Base-by-base conservation (phyloP, 2,797 vertebrate genomes). In the Enteromius anoplus region DNA sequence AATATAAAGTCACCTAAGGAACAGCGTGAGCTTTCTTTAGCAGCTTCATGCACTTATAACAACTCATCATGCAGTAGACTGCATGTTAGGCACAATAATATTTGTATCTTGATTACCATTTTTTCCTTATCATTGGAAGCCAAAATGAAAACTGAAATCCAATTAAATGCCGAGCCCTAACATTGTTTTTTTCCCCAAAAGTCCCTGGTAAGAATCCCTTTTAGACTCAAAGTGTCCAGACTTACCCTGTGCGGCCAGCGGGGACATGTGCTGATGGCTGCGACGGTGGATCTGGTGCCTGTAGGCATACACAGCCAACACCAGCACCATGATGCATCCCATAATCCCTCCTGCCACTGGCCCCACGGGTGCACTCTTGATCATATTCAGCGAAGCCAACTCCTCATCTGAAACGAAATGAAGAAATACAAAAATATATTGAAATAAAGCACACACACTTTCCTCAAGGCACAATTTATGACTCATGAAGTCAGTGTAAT, bases 231-330 rank as follows among this genome's bases (percentile, higher is more conserved):
- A 42, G 53, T 60, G 34, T 75, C n/a, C 53, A 75, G n/a, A 86
- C 95, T 90, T 88, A 99, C 98, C 98, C 91, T 99, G 98, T 0
- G 97, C 97, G 7, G 98, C 98, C 80, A 99, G 94, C 1, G 98
- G 98, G 1, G 98, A 99, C 98, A 99, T 99, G 89, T 99, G 98
- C 94, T 99, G 98, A 90, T 99, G 98, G 0, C 97, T 98, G 70
- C 98, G 96, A 42, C 97, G 95, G 86, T 99, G 98, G 78, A 99
- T 99, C 94, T 99, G 98, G 86, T 99, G 98, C 71, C 98, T 95
- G 91, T 99, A 99, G 0, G 97, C 98, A 0, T 99, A 99, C 70
- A 99, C 97, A 0, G 97, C 98, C 60, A 99, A 93, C 84, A 99
- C 98, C 75, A 99, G 90, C 80, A 99, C 98, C 98, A 99, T 99